Evolutionary conservation across 2,113 vertebrate genomes (phyloP).

Genomic region (Junco hyemalis): DNA sequence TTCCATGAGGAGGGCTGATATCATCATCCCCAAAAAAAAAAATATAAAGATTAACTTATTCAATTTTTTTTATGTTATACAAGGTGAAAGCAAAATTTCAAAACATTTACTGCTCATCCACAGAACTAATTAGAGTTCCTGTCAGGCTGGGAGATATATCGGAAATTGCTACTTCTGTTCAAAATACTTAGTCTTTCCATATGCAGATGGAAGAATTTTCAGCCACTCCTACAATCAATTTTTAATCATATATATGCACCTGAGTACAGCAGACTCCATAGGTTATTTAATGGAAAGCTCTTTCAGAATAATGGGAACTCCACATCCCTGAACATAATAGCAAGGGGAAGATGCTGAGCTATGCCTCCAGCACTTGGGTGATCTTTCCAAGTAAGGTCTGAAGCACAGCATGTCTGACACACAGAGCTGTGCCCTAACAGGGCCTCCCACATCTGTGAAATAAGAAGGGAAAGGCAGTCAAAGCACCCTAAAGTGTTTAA

Average conservation of each 20-base stretch:
- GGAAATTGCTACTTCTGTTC: neutral
- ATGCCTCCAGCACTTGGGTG: neutral
- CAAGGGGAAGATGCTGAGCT: neutral
- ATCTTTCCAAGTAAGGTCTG: neutral
- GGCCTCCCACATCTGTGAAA: neutral
- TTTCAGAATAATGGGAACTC: neutral
- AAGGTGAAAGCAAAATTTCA: neutral
- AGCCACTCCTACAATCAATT: neutral
- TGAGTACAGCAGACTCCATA: neutral
- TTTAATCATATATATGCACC: neutral
- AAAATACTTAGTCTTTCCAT: neutral
- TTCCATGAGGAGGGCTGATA: neutral
- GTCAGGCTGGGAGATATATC: fast-evolving
- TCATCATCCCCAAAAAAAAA: neutral
- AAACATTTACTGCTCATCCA: neutral
- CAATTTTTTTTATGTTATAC: neutral
- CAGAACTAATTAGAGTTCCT: neutral
- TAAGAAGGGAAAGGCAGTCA: neutral
- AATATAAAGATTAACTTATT: neutral
- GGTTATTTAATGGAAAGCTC: neutral
- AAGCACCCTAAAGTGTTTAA: neutral
- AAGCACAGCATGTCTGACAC: neutral
- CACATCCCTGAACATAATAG: neutral
- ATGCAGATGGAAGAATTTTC: neutral
- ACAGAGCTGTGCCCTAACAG: neutral